Conservation (phyloP, 2,113 vertebrate genomes). For the Notechis scutatus region DNA sequence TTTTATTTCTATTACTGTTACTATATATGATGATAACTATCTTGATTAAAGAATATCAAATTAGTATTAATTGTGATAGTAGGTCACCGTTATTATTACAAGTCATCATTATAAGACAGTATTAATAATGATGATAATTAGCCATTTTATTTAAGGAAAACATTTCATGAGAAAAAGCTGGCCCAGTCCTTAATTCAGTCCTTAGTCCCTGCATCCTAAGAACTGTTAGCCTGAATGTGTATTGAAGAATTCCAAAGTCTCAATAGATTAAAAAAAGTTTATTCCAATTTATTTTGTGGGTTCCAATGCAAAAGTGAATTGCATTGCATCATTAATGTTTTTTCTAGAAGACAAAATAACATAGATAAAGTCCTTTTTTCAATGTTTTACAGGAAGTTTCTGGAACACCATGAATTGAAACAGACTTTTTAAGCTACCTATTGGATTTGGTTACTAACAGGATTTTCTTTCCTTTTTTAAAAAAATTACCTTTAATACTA, state of each 20-base stretch:
- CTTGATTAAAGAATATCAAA: neutral
- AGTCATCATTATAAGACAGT: neutral
- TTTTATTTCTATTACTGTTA: neutral
- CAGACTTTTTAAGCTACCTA: neutral
- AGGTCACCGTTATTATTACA: neutral
- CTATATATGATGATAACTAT: neutral
- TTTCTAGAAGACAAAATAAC: neutral
- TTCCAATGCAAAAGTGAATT: neutral
- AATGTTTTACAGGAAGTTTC: neutral
- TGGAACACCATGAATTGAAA: neutral
- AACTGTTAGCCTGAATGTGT: neutral
- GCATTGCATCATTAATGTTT: neutral
- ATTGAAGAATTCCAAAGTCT: neutral
- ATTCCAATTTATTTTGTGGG: neutral
- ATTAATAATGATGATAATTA: neutral
- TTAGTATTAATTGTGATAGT: neutral
- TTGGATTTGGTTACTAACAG: neutral
- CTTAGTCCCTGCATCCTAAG: neutral
- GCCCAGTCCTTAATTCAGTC: neutral
- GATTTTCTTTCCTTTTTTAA: neutral
- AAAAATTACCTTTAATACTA: neutral
- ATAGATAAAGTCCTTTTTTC: neutral
- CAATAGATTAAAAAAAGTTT: neutral
- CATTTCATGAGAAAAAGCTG: neutral
- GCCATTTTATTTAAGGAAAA: neutral